phyloP scores from a whole-genome alignment of 2,113 vertebrate species.

The Sinocyclocheilus grahami region DNA sequence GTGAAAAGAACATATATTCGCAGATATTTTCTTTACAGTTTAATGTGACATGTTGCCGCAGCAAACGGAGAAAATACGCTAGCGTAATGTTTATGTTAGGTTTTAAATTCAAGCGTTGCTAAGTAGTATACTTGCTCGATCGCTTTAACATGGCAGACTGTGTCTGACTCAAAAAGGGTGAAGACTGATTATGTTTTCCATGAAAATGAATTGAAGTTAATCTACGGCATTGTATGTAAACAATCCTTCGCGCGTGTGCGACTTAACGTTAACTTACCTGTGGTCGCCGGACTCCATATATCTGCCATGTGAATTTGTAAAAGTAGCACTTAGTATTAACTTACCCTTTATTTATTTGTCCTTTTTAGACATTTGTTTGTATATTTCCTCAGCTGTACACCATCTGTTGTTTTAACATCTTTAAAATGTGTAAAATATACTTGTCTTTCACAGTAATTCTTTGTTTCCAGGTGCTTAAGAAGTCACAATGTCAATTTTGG shows the following conservation, averaged over 20 bases:
- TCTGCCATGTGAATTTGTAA: neutral
- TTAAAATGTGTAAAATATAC: neutral
- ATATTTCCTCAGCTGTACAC: too few species aligned
- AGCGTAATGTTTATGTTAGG: neutral
- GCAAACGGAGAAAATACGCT: neutral
- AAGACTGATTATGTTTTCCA: neutral
- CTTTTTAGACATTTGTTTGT: too few species aligned
- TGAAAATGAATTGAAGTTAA: neutral
- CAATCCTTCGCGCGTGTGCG: neutral
- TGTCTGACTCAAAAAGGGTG: neutral
- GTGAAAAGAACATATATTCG: accelerated
- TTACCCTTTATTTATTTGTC: too few species aligned
- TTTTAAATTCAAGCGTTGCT: neutral
- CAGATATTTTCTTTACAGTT: neutral
- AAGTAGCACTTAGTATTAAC: neutral
- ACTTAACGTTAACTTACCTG: neutral
- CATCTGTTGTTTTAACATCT: too few species aligned
- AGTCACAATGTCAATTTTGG: conserved; percentile 84
- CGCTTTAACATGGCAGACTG: neutral
- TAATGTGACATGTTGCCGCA: neutral
- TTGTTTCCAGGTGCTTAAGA: conserved; percentile 13
- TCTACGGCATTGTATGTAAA: neutral
- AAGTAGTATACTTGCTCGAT: neutral
- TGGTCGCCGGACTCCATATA: neutral
- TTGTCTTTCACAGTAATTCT: neutral